Conservation (phyloP, 2,888 invertebrate species). For the Pristionchus japonicus region DNA sequence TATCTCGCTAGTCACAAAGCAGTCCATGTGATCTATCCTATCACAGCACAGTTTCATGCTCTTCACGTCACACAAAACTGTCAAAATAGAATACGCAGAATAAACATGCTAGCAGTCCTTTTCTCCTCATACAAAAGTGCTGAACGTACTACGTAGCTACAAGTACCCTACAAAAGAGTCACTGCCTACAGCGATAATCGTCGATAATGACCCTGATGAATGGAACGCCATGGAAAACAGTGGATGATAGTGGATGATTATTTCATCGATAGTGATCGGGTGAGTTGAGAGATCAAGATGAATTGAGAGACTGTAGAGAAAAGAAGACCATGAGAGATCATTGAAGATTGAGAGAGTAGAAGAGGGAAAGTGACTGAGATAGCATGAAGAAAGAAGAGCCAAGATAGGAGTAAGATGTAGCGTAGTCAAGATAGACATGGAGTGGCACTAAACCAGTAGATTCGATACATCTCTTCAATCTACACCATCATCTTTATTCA, state of each 20-base stretch:
- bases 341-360: not conserved
- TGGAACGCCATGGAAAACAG: not conserved
- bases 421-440: slow-evolving; percentile 8
- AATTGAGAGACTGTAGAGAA: not conserved
- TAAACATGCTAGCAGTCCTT: too few species aligned
- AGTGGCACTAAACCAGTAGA: slow-evolving; percentile 10
- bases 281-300: not conserved
- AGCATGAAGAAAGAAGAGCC: not conserved
- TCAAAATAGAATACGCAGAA: not conserved
- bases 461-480: slow-evolving; percentile 11
- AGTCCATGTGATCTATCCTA: not conserved
- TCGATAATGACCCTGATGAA: not conserved
- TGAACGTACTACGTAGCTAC: not conserved
- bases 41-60: not conserved
- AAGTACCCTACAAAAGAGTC: not conserved
- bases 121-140: not conserved
- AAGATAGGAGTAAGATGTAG: not conserved
- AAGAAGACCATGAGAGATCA: not conserved
- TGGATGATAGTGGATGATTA: slow-evolving; percentile 37
- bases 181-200: not conserved
- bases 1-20: not conserved
- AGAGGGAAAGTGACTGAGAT: not conserved
- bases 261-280: slow-evolving; percentile 13
- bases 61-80: not conserved
- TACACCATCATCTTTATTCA: slow-evolving; percentile 29